Evolutionary conservation across 2,113 vertebrate species (phyloP).

Genomic region (Nasalis larvatus): DNA sequence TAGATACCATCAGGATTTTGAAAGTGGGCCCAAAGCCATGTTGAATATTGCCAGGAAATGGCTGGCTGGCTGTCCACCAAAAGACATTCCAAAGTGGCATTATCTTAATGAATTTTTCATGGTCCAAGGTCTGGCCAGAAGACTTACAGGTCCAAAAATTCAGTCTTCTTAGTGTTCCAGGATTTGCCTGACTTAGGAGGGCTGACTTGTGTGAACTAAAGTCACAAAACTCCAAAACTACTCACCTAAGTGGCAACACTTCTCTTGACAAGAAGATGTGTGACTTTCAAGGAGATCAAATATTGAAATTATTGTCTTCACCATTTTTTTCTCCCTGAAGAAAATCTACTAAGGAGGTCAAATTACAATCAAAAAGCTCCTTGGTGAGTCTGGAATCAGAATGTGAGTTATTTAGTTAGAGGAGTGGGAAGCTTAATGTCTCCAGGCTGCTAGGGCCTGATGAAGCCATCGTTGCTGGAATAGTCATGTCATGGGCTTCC

Average conservation of each 20-base stretch:
- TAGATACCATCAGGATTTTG: slow-evolving; percentile 60
- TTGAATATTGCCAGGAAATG: slow-evolving; percentile 76
- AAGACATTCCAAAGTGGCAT: slow-evolving; percentile 75
- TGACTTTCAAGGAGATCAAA: background rate
- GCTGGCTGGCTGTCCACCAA: slow-evolving; percentile 73
- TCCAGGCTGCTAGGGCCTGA: background rate
- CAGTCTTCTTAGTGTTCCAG: slow-evolving; percentile 64
- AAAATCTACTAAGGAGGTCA: slow-evolving; percentile 8
- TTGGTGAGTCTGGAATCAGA: slow-evolving; percentile 18
- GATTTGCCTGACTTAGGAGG: slow-evolving; percentile 53
- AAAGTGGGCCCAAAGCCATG: slow-evolving; percentile 72
- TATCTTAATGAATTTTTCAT: slow-evolving; percentile 82
- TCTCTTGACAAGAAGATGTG: background rate
- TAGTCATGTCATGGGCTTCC: background rate
- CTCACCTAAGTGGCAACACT: background rate
- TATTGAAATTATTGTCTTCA: background rate
- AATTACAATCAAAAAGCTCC: background rate
- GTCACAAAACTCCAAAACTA: slow-evolving; percentile 46
- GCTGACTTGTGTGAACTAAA: slow-evolving; percentile 31
- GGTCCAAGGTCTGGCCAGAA: slow-evolving; percentile 73
- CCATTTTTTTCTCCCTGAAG: background rate
- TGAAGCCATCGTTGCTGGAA: background rate
- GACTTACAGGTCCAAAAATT: slow-evolving; percentile 65
- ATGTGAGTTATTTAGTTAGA: background rate
- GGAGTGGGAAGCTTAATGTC: background rate